Evolutionary conservation across 2,888 invertebrate species (phyloP), one percentile per base, ranked within the genome.

Genomic region (Pandemis corylana): DNA sequence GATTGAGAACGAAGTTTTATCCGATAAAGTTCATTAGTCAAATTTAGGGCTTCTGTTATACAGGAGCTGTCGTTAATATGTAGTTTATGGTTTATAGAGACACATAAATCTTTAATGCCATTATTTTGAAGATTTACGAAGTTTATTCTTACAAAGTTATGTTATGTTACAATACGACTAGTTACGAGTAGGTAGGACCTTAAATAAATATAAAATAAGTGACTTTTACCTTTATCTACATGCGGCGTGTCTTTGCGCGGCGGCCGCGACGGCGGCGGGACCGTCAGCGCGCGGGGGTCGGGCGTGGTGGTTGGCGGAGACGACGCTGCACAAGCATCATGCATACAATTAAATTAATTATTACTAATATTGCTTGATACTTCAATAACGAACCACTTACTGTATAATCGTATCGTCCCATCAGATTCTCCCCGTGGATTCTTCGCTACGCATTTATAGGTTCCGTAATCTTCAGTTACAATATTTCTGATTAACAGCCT

Each of bases 341-440:
- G 64, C 10, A n/a, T 62, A 69, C 4, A 68, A 42, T 56, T 56
- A 74, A 15, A 42, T 15, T 2, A 13, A n/a, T 53, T 12, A 49
- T 46, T 51, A 63, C n/a, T 42, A n/a, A 53, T 7, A 72, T 63
- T n/a, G n/a, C 51, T 51, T n/a, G 6, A 5, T 51, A 51, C 51
- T 51, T 51, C n/a, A n/a, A 51, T 5, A 51, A 51, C n/a, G 51
- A 62, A 62, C 36, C 61, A 96, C 97, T 97, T 95, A 98, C 98
- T 97, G 91, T 98, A 98, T 78, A 98, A 95, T 81, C 97, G 96
- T 88, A 98, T 98, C 78, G 97, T 97, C 79, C 98, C 98, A 90
- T 98, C 98, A 66, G 98, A 98, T 89, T 98, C 98, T 78, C 98
- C 98, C 79, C 98, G 95, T 74, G 98, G 98, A 94, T 98, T 98